These are phyloP conservation scores for Callyntrura guangdongensis DNA, from an alignment of 2,888 invertebrate species.

Conservation along the genomic window DNA sequence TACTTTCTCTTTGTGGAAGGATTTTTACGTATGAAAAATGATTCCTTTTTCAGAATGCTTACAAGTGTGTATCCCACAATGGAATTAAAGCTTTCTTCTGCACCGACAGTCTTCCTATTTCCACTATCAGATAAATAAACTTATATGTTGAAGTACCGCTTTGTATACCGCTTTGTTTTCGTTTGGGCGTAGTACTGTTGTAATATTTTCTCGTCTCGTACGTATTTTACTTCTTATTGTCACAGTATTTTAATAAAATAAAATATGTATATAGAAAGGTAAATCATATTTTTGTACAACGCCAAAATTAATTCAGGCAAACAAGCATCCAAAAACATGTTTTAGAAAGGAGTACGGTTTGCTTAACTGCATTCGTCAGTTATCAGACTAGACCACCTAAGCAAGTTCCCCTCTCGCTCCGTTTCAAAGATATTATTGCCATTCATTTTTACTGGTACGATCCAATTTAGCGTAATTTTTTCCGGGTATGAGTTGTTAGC, in stretches of 20 bases:
- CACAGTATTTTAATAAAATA: too few species aligned
- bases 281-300: too few species aligned
- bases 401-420: too few species aligned
- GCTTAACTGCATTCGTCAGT: background rate
- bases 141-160: background rate
- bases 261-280: too few species aligned
- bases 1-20: background rate
- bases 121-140: background rate
- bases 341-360: background rate
- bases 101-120: background rate
- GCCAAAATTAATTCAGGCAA: too few species aligned
- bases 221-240: too few species aligned
- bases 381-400: background rate
- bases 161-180: background rate
- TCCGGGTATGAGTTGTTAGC: background rate
- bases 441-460: background rate
- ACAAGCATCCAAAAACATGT: background rate
- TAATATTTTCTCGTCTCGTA: too few species aligned
- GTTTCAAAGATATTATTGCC: background rate
- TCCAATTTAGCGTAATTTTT: background rate
- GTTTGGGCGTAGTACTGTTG: too few species aligned
- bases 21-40: background rate
- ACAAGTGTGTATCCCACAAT: background rate
- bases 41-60: background rate
- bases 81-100: slow-evolving; percentile 1